phyloP scores from a whole-genome alignment of 2,113 vertebrate species.

The Hippolais icterina region DNA sequence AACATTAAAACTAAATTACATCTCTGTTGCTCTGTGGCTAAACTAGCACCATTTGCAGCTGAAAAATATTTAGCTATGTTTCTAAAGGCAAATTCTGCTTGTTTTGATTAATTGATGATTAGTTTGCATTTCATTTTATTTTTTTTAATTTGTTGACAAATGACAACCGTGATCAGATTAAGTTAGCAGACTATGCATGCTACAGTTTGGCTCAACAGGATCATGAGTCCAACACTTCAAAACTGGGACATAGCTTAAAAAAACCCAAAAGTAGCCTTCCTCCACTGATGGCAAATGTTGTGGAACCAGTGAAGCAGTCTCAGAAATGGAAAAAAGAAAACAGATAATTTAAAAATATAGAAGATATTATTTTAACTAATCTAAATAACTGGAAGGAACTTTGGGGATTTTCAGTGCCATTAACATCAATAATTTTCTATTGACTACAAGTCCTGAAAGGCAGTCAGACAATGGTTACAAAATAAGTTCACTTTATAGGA shows the following conservation, averaged over 20 bases:
- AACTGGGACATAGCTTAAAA: not conserved
- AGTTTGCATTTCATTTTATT: not conserved
- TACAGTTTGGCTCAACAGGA: not conserved
- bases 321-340: not conserved
- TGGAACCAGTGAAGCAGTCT: not conserved
- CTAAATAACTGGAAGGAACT: not conserved
- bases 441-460: not conserved
- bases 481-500: not conserved
- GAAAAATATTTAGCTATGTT: not conserved
- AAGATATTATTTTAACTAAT: not conserved
- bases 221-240: not conserved
- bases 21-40: not conserved
- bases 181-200: not conserved
- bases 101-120: not conserved
- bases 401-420: not conserved
- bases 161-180: not conserved
- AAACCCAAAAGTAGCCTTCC: not conserved
- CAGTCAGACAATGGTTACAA: not conserved
- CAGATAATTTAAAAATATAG: not conserved
- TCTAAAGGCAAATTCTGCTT: not conserved
- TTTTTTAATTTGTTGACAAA: not conserved
- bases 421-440: not conserved
- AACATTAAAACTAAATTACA: not conserved
- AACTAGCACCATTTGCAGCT: not conserved
- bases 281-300: not conserved